phyloP scores from a whole-genome alignment of 2,797 vertebrate species.

The Todus mexicanus region DNA sequence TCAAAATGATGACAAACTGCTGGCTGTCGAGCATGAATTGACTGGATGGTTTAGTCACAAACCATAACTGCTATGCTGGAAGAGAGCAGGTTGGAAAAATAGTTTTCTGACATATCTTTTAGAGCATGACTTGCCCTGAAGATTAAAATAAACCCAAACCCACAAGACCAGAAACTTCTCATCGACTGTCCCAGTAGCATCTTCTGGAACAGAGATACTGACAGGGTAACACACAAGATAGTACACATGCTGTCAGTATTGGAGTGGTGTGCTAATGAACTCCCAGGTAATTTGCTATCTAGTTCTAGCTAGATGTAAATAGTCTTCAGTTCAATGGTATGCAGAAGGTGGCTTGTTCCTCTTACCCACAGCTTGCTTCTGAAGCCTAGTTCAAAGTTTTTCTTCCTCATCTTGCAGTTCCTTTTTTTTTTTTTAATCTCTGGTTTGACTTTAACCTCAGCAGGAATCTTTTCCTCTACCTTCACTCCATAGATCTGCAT shows the following conservation, averaged over 20 bases:
- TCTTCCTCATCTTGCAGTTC: not conserved
- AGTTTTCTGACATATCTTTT: not conserved
- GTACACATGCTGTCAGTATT: not conserved
- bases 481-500: not conserved
- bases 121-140: not conserved
- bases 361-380: not conserved
- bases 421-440: not conserved
- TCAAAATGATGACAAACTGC: not conserved
- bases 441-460: not conserved
- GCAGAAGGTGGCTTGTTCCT: not conserved
- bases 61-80: constrained; percentile 16
- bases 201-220: not conserved
- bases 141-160: constrained; percentile 14
- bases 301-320: not conserved
- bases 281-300: not conserved
- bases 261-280: not conserved
- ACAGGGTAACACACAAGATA: not conserved
- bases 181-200: not conserved
- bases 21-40: not conserved
- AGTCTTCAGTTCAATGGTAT: not conserved
- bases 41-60: not conserved
- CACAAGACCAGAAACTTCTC: not conserved
- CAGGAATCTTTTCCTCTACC: not conserved
- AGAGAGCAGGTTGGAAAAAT: constrained; percentile 29
- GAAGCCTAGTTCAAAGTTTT: not conserved